Conservation (phyloP, 92 coral and sea anemone species). For the Palythoa caribaeorum region DNA sequence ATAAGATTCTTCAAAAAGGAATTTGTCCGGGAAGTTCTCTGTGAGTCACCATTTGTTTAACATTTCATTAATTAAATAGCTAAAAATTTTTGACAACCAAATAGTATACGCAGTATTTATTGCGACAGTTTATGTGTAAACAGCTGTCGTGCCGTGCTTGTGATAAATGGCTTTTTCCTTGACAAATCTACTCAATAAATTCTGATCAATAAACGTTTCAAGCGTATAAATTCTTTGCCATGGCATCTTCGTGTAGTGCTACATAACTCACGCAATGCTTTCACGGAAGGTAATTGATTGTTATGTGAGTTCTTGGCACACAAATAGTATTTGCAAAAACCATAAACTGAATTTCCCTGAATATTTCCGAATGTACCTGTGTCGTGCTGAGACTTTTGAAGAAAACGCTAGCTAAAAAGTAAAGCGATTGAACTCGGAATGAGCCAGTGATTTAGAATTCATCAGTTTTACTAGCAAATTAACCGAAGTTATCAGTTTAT, state of each 20-base stretch:
- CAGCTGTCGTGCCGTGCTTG: conserved; percentile 24
- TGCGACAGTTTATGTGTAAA: conserved; percentile 11
- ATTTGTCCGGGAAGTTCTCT: not conserved
- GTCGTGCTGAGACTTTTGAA: no score
- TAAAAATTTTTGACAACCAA: not conserved
- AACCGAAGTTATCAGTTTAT: no score
- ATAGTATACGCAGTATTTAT: conserved; percentile 16
- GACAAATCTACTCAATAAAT: not conserved
- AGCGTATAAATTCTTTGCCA: no score
- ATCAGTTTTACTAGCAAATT: no score
- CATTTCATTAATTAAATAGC: not conserved
- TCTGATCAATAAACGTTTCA: not conserved
- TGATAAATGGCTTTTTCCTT: not conserved
- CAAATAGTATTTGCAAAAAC: no score
- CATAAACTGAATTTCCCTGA: no score
- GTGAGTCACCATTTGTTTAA: not conserved
- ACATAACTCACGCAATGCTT: not conserved
- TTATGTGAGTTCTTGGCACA: no score
- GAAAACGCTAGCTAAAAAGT: no score
- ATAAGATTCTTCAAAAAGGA: not conserved
- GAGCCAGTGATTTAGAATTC: no score
- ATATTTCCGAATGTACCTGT: no score
- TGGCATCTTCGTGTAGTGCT: not conserved
- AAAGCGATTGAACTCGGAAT: no score
- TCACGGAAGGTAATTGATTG: not conserved